Evolutionary conservation across 2,797 vertebrate genomes (phyloP).

Genomic region (Eutrigla gurnardus): DNA sequence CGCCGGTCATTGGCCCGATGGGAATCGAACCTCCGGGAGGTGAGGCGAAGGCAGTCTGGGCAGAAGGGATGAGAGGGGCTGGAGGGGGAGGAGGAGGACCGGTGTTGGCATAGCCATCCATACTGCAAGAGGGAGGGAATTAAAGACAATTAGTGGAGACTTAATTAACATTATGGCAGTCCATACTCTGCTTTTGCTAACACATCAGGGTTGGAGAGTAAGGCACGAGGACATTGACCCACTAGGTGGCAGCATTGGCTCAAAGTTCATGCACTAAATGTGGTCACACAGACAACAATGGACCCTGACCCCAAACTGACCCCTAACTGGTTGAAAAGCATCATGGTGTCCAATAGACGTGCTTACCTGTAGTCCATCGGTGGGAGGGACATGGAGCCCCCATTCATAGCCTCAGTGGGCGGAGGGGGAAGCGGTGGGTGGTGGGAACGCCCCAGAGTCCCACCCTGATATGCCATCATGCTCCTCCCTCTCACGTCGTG

Average conservation of each 20-base stretch:
- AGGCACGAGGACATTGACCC: conserved; percentile 31
- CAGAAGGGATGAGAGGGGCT: conserved; percentile 90
- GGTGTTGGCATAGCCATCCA: conserved; percentile 85
- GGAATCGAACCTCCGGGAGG: conserved; percentile 89
- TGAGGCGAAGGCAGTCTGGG: conserved; percentile 94
- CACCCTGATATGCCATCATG: conserved; percentile 86
- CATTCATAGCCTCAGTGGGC: conserved; percentile 87
- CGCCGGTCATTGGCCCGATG: conserved; percentile 78
- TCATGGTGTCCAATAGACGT: not conserved
- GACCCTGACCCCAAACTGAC: not conserved
- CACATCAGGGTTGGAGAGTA: not conserved
- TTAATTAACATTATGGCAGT: not conserved
- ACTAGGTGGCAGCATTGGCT: conserved; percentile 76
- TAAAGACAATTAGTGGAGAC: conserved; percentile 6
- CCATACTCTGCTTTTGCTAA: not conserved
- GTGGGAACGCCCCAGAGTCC: conserved; percentile 91
- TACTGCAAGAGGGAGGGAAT: conserved; percentile 61
- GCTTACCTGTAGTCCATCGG: conserved; percentile 91
- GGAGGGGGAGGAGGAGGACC: conserved; percentile 80
- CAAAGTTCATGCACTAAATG: conserved; percentile 22
- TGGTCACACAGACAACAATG: not conserved
- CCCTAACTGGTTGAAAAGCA: no score
- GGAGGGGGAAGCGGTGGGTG: conserved; percentile 94
- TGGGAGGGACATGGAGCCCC: conserved; percentile 85
- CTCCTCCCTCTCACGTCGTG: conserved; percentile 87